phyloP scores from a whole-genome alignment of 2,797 vertebrate genomes.

The Synanceia verrucosa region DNA sequence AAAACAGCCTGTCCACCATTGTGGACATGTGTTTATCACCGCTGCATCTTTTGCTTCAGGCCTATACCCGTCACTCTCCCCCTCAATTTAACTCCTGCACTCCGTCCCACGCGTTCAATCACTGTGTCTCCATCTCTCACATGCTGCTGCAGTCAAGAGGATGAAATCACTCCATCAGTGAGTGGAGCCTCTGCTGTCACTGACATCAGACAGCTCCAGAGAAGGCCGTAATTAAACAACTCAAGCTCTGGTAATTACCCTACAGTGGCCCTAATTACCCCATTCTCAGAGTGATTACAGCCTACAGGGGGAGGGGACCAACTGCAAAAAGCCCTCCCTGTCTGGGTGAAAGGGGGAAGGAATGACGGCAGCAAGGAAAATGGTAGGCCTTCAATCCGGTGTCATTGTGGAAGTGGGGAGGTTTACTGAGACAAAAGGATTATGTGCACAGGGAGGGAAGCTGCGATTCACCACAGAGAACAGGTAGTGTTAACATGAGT shows the following conservation, averaged over 20 bases:
- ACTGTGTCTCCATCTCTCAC: constrained; percentile 45
- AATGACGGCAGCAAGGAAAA: constrained; percentile 39
- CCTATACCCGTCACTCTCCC: constrained; percentile 31
- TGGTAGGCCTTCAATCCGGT: constrained; percentile 38
- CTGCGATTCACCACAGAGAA: not conserved
- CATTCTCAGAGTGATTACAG: constrained; percentile 83
- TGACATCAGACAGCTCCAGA: constrained; percentile 76
- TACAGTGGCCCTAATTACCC: constrained; percentile 84
- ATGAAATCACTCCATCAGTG: constrained; percentile 74
- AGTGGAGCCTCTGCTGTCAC: constrained; percentile 76
- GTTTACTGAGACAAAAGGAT: constrained; percentile 50
- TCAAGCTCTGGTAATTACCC: constrained; percentile 84
- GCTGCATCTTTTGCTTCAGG: constrained; percentile 26
- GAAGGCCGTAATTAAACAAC: constrained; percentile 85
- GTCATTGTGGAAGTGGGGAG: constrained; percentile 59
- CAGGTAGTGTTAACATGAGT: constrained; percentile 7
- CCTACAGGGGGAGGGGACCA: constrained; percentile 66
- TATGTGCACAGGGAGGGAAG: not conserved
- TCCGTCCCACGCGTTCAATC: constrained; percentile 51
- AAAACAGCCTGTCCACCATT: not conserved
- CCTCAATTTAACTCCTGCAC: constrained; percentile 44
- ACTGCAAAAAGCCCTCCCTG: constrained; percentile 67
- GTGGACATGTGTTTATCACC: constrained; percentile 35
- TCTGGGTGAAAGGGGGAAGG: constrained; percentile 47
- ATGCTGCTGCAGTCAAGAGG: constrained; percentile 69